Percentiles rank a stretch among this genome's conserved stretches.
Conservation (phyloP, 2,113 vertebrate genomes). For the Addax nasomaculatus region DNA sequence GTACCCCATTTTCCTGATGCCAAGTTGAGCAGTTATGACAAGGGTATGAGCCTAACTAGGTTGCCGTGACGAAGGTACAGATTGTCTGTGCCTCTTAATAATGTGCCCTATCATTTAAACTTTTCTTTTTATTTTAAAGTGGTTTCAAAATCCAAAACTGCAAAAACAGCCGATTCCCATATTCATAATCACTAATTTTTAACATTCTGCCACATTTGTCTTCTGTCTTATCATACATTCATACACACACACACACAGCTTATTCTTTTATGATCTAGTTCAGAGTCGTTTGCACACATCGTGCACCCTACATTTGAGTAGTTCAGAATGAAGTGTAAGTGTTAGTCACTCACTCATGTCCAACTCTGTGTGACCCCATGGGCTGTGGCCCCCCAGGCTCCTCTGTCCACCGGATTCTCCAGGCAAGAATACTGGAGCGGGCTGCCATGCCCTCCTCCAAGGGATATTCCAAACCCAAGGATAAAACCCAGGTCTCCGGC, state of each 20-base stretch:
- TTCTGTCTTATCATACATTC: background rate
- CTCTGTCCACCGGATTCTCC: background rate
- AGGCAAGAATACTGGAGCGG: background rate
- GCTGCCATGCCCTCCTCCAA: background rate
- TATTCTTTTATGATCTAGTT: background rate
- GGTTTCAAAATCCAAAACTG: slow-evolving; percentile 29
- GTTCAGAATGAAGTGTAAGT: background rate
- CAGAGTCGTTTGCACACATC: background rate
- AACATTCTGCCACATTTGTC: background rate
- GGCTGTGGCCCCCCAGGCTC: background rate
- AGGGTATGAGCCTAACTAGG: background rate
- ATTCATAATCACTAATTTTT: background rate
- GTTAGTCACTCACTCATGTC: background rate
- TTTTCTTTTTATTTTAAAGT: slow-evolving; percentile 3
- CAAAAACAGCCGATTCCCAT: slow-evolving; percentile 8
- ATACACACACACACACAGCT: background rate
- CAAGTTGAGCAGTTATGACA: background rate
- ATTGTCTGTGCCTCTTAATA: background rate
- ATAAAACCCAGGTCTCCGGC: background rate
- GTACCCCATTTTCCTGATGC: background rate
- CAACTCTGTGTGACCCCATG: background rate
- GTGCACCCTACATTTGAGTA: background rate
- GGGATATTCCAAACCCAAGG: background rate
- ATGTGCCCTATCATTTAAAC: background rate
- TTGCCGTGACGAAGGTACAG: background rate